phyloP scores from a whole-genome alignment of 2,113 vertebrate genomes.

The Oxyruncus cristatus region DNA sequence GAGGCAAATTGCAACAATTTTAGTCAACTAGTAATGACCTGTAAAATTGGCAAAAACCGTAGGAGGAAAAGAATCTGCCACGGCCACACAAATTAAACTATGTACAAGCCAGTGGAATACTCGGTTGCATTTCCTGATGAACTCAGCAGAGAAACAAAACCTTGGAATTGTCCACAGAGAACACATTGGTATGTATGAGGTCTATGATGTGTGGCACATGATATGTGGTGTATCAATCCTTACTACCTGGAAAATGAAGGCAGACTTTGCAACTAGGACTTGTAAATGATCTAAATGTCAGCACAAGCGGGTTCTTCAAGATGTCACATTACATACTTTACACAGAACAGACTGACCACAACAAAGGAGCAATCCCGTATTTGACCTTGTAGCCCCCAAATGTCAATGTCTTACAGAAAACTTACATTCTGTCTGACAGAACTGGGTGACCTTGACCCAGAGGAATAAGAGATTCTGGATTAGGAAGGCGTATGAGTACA shows the following conservation, averaged over 20 bases:
- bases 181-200: not conserved
- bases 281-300: not conserved
- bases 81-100: constrained; percentile 2
- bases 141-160: not conserved
- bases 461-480: not conserved
- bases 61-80: constrained; percentile 48
- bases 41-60: constrained; percentile 10
- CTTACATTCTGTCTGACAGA: not conserved
- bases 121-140: not conserved
- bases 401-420: not conserved
- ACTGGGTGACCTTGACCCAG: not conserved
- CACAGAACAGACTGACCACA: not conserved
- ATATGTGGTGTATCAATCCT: not conserved
- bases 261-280: not conserved
- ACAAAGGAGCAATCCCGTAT: not conserved
- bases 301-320: not conserved
- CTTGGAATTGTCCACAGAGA: not conserved
- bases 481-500: not conserved
- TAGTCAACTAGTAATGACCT: constrained; percentile 37
- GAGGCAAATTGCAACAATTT: constrained; percentile 34
- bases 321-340: not conserved
- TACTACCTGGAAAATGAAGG: not conserved
- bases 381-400: not conserved
- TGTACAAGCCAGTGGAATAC: not conserved
- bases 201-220: too few relatives aligned